phyloP scores from a whole-genome alignment of 2,797 vertebrate genomes.

The Pseudochirops corinnae region DNA sequence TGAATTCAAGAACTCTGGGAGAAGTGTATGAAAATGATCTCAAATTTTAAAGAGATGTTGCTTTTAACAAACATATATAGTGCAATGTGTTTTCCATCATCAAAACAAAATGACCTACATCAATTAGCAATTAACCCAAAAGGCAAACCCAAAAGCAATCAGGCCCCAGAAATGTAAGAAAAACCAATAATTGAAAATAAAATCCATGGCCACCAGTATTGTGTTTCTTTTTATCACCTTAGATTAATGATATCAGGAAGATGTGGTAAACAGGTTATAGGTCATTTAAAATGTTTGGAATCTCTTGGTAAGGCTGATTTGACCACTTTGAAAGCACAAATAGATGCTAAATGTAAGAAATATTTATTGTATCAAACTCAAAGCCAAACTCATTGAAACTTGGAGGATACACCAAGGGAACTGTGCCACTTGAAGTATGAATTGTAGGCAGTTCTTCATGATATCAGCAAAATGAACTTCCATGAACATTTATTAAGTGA shows the following conservation, averaged over 20 bases:
- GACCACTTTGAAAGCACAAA: neutral
- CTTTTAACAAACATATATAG: neutral
- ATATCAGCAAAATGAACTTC: neutral
- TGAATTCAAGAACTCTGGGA: conserved; percentile 38
- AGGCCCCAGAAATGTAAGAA: neutral
- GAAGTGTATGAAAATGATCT: conserved; percentile 19
- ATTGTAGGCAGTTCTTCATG: neutral
- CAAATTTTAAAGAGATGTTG: neutral
- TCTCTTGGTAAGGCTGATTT: neutral
- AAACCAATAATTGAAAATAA: neutral
- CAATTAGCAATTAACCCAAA: conserved; percentile 16
- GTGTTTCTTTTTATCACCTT: neutral
- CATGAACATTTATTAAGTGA: neutral
- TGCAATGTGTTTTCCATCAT: neutral
- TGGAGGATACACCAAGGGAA: neutral
- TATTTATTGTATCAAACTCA: neutral
- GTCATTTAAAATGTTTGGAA: neutral
- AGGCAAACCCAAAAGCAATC: neutral
- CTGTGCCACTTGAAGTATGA: neutral
- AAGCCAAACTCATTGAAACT: neutral
- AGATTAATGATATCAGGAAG: neutral
- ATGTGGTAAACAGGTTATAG: neutral
- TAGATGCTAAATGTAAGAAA: neutral
- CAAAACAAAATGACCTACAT: neutral
- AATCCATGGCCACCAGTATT: neutral